Conservation (phyloP, 2,888 invertebrate species). For the Carcina quercana region DNA sequence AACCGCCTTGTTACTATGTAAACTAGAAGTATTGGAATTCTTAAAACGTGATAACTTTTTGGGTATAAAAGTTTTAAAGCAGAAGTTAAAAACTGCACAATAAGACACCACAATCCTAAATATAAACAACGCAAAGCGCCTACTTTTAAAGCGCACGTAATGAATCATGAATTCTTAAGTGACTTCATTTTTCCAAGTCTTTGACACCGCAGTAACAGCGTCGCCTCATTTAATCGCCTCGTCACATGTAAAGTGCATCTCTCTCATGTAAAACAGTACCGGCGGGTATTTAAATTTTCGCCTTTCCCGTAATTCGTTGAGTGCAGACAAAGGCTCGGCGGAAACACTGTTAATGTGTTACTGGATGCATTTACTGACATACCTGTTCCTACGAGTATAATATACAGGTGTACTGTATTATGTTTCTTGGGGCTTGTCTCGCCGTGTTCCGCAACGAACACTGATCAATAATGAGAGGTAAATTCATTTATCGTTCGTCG, state of each 20-base stretch:
- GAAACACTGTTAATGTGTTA: slow-evolving; percentile 62
- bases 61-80: too few relatives aligned
- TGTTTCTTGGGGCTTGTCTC: neutral
- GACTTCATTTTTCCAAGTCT: too few relatives aligned
- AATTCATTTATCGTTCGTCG: slow-evolving; percentile 8
- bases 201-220: slow-evolving; percentile 25
- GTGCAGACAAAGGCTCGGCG: slow-evolving; percentile 63
- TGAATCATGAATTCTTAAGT: too few relatives aligned
- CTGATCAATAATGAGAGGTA: slow-evolving; percentile 14
- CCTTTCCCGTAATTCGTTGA: slow-evolving; percentile 64
- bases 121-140: too few relatives aligned
- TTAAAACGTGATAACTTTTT: too few relatives aligned
- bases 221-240: slow-evolving; percentile 58
- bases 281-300: slow-evolving; percentile 69
- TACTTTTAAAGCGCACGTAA: too few relatives aligned
- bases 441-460: slow-evolving; percentile 8
- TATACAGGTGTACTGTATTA: slow-evolving; percentile 1
- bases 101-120: too few relatives aligned
- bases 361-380: slow-evolving; percentile 49
- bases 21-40: too few relatives aligned
- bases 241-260: slow-evolving; percentile 70
- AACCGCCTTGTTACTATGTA: too few relatives aligned
- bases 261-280: slow-evolving; percentile 70
- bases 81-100: too few relatives aligned
- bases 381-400: too few relatives aligned